Conservation (phyloP, 2,888 invertebrate species). For the Megaustenia siamemsis region DNA sequence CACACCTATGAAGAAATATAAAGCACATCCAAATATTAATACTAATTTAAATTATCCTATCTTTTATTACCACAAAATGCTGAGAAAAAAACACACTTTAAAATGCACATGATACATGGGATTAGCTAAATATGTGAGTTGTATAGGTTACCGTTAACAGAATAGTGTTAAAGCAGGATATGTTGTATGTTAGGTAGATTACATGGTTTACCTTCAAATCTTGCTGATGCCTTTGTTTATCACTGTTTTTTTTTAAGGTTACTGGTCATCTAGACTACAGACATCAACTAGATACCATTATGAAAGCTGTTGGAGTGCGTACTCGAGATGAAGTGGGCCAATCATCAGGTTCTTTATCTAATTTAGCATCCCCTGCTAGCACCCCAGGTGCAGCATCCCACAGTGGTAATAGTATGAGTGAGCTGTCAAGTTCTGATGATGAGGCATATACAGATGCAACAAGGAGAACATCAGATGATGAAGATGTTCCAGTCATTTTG, state of each 20-base stretch:
- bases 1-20: too few relatives aligned
- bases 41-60: too few relatives aligned
- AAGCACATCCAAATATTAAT: too few relatives aligned
- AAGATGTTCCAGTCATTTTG: conserved; percentile 28
- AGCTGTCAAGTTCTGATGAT: conserved; percentile 52
- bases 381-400: neutral
- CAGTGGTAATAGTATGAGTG: conserved; percentile 25
- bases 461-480: neutral
- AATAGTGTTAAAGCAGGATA: neutral
- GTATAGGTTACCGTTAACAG: too few relatives aligned
- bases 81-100: too few relatives aligned
- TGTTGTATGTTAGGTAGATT: neutral
- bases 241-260: conserved; percentile 68
- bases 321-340: conserved; percentile 66
- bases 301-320: conserved; percentile 80
- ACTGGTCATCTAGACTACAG: conserved; percentile 84
- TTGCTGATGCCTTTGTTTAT: neutral
- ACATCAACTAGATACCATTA: conserved; percentile 82
- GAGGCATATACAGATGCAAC: neutral
- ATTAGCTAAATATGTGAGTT: too few relatives aligned
- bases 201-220: neutral
- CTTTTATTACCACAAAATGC: too few relatives aligned
- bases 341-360: conserved; percentile 30
- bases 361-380: neutral
- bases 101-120: too few relatives aligned